These are phyloP conservation scores for Paradoxurus hermaphroditus DNA, from an alignment of 2,113 vertebrate species.

Conservation along the genomic window DNA sequence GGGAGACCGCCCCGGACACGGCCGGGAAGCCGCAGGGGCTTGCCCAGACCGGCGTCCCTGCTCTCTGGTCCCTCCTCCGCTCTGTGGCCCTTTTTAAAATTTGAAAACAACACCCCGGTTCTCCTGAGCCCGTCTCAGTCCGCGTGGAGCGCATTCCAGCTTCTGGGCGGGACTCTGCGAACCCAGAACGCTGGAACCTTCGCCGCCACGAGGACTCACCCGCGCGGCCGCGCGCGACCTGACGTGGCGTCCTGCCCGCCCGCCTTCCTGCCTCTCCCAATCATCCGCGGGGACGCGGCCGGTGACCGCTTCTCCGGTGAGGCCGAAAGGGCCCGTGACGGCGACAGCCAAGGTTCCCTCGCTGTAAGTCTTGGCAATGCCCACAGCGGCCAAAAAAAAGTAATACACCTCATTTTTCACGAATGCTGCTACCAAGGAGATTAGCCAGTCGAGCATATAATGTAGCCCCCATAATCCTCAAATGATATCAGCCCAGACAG, in stretches of 20 bases:
- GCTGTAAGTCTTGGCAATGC: constrained; percentile 34
- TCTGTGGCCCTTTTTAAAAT: not conserved
- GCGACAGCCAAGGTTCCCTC: constrained; percentile 39
- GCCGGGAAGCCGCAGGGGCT: too few relatives aligned
- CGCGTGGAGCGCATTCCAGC: constrained; percentile 48
- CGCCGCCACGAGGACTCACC: not conserved
- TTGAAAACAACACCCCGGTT: constrained; percentile 60
- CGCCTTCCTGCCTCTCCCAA: not conserved
- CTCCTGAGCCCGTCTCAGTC: not conserved
- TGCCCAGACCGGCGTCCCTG: constrained; percentile 69
- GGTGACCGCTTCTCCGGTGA: not conserved
- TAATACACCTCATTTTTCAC: not conserved
- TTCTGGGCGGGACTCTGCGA: constrained; percentile 50
- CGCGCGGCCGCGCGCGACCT: constrained; percentile 53
- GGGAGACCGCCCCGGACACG: constrained; percentile 59
- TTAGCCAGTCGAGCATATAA: not conserved
- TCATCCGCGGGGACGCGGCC: not conserved
- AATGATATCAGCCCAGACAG: not conserved
- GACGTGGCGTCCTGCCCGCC: not conserved
- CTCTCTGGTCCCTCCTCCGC: constrained; percentile 59
- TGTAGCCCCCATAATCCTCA: constrained; percentile 23
- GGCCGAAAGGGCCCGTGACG: constrained; percentile 47
- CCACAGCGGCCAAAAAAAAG: not conserved
- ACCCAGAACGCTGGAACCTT: too few relatives aligned
- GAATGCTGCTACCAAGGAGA: constrained; percentile 1